These are phyloP conservation scores for Didymodactylos carnosus DNA, from an alignment of 2,888 invertebrate genomes.

Conservation along the genomic window DNA sequence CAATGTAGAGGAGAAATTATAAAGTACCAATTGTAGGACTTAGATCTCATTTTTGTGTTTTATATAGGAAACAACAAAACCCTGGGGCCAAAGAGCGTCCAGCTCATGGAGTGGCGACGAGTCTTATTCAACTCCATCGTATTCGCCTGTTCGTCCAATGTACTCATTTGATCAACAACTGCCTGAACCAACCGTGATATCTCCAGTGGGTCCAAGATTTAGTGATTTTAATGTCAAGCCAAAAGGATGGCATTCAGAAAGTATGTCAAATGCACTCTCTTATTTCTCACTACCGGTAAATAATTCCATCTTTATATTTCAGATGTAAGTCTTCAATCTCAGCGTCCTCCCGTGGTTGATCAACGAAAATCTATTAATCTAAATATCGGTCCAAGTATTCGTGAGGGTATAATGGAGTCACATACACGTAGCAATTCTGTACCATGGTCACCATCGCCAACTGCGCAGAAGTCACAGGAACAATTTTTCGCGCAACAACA, in stretches of 20 bases:
- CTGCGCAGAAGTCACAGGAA: not conserved
- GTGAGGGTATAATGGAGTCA: not conserved
- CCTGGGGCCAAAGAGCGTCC: not conserved
- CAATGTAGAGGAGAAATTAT: too few relatives aligned
- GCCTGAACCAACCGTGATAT: not conserved
- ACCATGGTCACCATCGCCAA: not conserved
- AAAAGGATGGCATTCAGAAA: not conserved
- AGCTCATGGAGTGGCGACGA: not conserved
- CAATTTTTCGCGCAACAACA: not conserved
- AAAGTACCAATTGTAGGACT: too few relatives aligned
- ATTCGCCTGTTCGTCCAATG: not conserved
- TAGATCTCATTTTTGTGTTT: not conserved
- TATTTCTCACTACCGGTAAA: not conserved
- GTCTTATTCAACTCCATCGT: not conserved
- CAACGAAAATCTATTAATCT: not conserved
- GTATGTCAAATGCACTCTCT: too few relatives aligned
- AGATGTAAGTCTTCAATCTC: not conserved
- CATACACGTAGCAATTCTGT: not conserved
- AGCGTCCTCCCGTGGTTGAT: too few relatives aligned
- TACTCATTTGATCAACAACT: not conserved
- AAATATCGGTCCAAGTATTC: not conserved
- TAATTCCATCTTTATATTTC: not conserved
- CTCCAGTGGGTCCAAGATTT: not conserved
- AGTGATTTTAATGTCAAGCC: slow-evolving; percentile 9
- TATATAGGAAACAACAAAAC: not conserved